Percentiles rank a stretch among this genome's conserved stretches.
Evolutionary conservation across 2,888 invertebrate genomes (phyloP).

Genomic region (Melikaiella ostensackeni): DNA sequence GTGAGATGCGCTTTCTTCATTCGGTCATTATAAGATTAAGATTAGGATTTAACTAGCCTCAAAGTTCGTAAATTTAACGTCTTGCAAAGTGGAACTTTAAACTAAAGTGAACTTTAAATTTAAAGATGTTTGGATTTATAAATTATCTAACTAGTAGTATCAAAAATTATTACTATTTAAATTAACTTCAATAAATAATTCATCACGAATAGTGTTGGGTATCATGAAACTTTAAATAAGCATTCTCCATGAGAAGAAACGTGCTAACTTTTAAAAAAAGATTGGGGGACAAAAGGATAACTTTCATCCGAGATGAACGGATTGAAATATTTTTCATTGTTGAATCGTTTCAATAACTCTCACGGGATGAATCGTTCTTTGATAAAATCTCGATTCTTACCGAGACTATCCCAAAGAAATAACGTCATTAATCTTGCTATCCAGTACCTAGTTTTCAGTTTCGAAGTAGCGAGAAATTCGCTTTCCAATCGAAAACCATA

Average conservation of each 20-base stretch:
- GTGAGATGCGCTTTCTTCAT: too few relatives aligned
- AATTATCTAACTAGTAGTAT: too few relatives aligned
- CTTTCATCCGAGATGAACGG: background rate
- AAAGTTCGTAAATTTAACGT: too few relatives aligned
- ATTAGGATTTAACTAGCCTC: too few relatives aligned
- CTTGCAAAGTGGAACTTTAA: too few relatives aligned
- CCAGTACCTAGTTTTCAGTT: conserved; percentile 5
- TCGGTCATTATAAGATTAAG: too few relatives aligned
- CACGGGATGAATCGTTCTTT: background rate
- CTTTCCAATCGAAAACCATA: background rate
- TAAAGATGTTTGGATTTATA: too few relatives aligned
- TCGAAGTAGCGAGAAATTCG: background rate
- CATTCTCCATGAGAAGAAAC: background rate
- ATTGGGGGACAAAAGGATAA: background rate
- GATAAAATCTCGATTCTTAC: background rate
- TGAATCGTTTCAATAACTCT: background rate
- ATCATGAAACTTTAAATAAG: background rate
- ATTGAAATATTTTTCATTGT: background rate
- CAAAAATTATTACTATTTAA: too few relatives aligned
- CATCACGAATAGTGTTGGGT: too few relatives aligned
- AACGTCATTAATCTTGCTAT: background rate
- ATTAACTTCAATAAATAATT: too few relatives aligned
- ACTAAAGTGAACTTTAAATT: too few relatives aligned
- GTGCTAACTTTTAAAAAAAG: background rate
- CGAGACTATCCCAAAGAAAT: background rate